These are phyloP conservation scores for Umimayanthus chanpuru DNA, from an alignment of 92 coral and sea anemone species.

Conservation along the genomic window DNA sequence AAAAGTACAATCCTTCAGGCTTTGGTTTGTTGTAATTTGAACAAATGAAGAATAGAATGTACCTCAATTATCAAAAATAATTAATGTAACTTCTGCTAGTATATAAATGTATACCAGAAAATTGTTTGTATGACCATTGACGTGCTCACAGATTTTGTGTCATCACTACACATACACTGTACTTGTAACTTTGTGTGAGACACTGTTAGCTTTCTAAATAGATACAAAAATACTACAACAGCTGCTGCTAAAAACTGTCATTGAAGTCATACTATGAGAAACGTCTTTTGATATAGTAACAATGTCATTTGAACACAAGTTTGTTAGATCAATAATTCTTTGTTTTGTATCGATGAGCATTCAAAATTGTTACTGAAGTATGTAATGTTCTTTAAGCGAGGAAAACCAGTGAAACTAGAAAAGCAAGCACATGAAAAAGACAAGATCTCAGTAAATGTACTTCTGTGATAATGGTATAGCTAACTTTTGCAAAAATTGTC, in stretches of 20 bases:
- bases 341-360: background rate
- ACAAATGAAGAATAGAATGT: too few relatives aligned
- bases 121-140: too few relatives aligned
- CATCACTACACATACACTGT: background rate
- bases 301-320: background rate
- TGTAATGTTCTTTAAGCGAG: background rate
- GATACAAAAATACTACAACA: background rate
- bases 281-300: background rate
- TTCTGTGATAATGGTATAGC: background rate
- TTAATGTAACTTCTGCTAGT: too few relatives aligned
- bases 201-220: background rate
- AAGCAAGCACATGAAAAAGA: background rate
- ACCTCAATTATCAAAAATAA: too few relatives aligned
- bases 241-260: background rate
- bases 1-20: too few relatives aligned
- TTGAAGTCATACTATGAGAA: background rate
- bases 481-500: background rate
- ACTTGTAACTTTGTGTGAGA: background rate
- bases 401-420: background rate
- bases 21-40: too few relatives aligned
- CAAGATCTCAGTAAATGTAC: background rate
- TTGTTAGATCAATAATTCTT: background rate
- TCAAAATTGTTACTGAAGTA: background rate
- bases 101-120: background rate
- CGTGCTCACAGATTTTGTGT: too few relatives aligned